Conservation (phyloP, 2,888 invertebrate genomes). For the Pachydiplax longipennis region DNA sequence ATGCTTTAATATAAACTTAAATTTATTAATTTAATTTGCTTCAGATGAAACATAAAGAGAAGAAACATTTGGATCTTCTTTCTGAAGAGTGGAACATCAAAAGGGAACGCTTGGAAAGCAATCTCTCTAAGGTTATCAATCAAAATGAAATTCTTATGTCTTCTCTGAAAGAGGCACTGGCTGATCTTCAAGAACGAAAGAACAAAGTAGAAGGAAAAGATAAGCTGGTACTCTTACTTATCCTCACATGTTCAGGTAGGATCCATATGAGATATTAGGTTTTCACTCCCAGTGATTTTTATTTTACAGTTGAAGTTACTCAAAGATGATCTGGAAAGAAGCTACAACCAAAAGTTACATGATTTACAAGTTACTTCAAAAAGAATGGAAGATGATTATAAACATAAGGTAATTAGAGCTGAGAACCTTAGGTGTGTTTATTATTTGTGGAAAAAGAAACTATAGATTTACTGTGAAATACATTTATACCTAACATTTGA, state of each 20-base stretch:
- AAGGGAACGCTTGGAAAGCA: not conserved
- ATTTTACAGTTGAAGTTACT: conserved; percentile 61
- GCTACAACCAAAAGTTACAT: conserved; percentile 66
- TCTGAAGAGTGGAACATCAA: conserved; percentile 1
- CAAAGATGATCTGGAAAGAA: conserved; percentile 68
- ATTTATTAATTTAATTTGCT: not conserved
- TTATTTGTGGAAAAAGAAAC: no score
- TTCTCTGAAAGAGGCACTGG: not conserved
- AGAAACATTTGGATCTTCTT: conserved; percentile 2
- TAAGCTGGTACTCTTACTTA: not conserved
- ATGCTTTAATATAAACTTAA: no score
- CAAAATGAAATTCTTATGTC: not conserved
- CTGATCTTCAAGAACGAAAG: conserved; percentile 23
- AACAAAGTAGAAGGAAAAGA: not conserved
- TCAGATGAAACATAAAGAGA: conserved; percentile 4
- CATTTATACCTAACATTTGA: no score
- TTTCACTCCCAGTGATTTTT: not conserved
- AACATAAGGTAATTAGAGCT: conserved; percentile 60
- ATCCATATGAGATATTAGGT: not conserved
- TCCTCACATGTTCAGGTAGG: not conserved
- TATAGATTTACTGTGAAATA: no score
- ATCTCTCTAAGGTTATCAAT: not conserved
- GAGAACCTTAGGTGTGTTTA: not conserved
- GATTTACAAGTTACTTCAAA: conserved; percentile 67
- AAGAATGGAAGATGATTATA: conserved; percentile 68